Percentiles rank a stretch among this genome's conserved stretches.
phyloP scores from a whole-genome alignment of 2,797 vertebrate genomes.

The Melanogrammus aeglefinus region DNA sequence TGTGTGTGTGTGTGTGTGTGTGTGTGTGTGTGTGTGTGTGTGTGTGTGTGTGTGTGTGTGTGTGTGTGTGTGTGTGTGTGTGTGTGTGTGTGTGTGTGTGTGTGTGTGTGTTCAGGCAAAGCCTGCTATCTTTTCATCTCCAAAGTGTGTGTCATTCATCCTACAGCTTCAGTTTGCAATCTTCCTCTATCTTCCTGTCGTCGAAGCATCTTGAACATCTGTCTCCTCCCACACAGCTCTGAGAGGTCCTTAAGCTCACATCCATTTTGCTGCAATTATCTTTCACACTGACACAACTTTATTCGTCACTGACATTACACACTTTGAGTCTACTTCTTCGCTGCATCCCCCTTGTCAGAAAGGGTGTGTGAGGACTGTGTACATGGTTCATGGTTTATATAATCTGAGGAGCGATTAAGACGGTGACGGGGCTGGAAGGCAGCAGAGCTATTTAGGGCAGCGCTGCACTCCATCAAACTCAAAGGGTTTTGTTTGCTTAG shows the following conservation, averaged over 20 bases:
- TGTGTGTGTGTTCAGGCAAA: neutral
- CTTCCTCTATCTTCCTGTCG: neutral
- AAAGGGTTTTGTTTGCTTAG: conserved; percentile 30
- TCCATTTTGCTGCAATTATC: neutral
- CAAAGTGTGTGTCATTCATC: neutral
- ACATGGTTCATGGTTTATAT: too few relatives aligned
- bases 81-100: neutral
- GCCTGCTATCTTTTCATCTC: neutral
- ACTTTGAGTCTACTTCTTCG: neutral
- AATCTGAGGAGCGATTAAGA: neutral
- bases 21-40: neutral
- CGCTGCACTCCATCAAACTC: conserved; percentile 19
- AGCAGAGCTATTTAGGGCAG: neutral
- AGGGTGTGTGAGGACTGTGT: neutral
- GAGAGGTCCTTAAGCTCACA: neutral
- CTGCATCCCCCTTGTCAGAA: too few relatives aligned
- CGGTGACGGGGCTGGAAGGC: neutral
- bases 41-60: neutral
- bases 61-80: conserved; percentile 2
- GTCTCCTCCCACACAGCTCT: neutral
- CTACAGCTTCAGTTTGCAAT: neutral
- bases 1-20: neutral
- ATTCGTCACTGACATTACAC: neutral
- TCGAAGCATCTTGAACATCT: neutral
- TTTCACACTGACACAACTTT: neutral